Evolutionary conservation across 2,888 invertebrate genomes (phyloP).

Genomic region (Calliphora vomitoria): DNA sequence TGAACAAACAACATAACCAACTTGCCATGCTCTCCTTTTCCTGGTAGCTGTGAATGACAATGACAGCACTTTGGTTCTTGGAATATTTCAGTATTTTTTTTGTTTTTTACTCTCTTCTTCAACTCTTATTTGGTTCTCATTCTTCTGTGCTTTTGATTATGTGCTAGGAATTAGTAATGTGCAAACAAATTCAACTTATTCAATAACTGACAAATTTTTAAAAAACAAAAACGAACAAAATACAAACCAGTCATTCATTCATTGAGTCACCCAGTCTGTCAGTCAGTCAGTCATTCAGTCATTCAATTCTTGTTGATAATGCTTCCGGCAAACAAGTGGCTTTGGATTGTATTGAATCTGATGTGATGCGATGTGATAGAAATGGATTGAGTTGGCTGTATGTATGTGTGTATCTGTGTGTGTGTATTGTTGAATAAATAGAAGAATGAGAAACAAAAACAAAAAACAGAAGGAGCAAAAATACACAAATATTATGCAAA

Average conservation of each 20-base stretch:
- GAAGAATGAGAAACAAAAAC: not conserved
- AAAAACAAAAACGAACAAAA: constrained; percentile 14
- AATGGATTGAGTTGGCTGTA: not conserved
- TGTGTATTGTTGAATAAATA: not conserved
- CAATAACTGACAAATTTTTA: constrained; percentile 56
- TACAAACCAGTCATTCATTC: constrained; percentile 3
- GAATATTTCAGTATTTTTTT: not conserved
- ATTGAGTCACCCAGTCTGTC: not conserved
- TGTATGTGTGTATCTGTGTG: not conserved
- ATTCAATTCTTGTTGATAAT: constrained; percentile 49
- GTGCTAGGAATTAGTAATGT: constrained; percentile 50
- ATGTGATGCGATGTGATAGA: not conserved
- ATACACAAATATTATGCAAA: constrained; percentile 34
- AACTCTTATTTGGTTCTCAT: not conserved
- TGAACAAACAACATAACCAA: not conserved
- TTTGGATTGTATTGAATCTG: constrained; percentile 28
- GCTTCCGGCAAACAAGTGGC: constrained; percentile 67
- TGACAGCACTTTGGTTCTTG: not conserved
- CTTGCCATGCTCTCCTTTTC: not conserved
- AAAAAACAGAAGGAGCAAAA: not conserved
- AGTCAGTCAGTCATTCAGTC: constrained; percentile 36
- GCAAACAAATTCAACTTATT: constrained; percentile 58
- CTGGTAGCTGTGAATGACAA: not conserved
- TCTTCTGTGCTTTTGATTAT: constrained; percentile 31
- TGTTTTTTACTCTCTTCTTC: not conserved